Evolutionary conservation across 2,113 vertebrate species (phyloP).

Genomic region (Hippoglossus stenolepis): DNA sequence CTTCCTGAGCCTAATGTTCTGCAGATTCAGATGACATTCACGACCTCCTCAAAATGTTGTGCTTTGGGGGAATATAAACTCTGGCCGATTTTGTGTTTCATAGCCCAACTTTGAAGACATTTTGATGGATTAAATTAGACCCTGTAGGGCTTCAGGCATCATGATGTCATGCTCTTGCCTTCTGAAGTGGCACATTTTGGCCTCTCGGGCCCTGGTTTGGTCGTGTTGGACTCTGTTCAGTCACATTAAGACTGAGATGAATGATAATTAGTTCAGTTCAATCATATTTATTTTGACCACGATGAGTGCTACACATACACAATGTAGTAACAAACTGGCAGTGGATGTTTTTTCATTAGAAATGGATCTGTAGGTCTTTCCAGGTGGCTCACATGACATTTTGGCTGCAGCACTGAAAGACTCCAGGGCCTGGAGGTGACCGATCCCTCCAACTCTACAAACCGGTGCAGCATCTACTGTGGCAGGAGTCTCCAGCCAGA

Average conservation of each 20-base stretch:
- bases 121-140: constrained; percentile 50
- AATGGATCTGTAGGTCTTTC: not conserved
- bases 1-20: constrained; percentile 22
- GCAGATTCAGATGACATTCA: constrained; percentile 27
- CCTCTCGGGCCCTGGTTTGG: not conserved
- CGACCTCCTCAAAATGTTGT: constrained; percentile 15
- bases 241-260: constrained; percentile 9
- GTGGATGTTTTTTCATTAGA: not conserved
- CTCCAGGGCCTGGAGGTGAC: not conserved
- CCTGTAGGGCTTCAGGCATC: constrained; percentile 26
- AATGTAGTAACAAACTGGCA: constrained; percentile 1
- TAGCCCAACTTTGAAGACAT: constrained; percentile 41
- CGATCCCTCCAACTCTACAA: not conserved
- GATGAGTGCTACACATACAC: not conserved
- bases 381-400: constrained; percentile 29
- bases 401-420: not conserved
- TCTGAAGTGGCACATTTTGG: constrained; percentile 51
- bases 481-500: constrained; percentile 43
- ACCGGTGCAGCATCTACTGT: constrained; percentile 12
- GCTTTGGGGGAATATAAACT: constrained; percentile 35
- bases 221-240: constrained; percentile 27
- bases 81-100: not conserved
- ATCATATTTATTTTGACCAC: constrained; percentile 8
- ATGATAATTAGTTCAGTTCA: constrained; percentile 16
- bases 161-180: constrained; percentile 50